Base-by-base conservation (phyloP, 1,140 invertebrate species). In the Sarcophaga peregrina region DNA sequence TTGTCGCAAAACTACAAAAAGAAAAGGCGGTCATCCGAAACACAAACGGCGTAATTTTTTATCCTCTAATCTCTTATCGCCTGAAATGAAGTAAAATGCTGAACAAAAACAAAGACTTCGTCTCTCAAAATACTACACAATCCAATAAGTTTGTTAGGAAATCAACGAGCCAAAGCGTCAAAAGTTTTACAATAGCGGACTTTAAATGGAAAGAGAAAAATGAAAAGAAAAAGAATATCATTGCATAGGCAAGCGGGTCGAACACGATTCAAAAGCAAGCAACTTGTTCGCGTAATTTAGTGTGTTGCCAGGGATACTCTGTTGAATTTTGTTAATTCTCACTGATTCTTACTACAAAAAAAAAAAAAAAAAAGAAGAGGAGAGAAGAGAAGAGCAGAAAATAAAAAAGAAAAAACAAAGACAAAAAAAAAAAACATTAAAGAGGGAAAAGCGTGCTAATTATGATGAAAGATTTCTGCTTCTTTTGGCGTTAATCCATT, bases 381-480 rank as follows among this genome's bases (percentile, higher is more conserved):
- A n/a, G n/a, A n/a, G n/a, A n/a, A n/a, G n/a, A n/a, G n/a, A n/a
- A n/a, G n/a, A n/a, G n/a, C n/a, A n/a, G n/a, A 25, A 72, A 25
- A 4, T 0, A 25, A 20, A 0, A 72, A 72, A 72, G 37, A 72
- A 6, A 25, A 20, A 25, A 5, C 17, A 9, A 17, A 25, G 3
- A 25, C 17, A 72, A 25, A 72, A 25, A 4, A 9, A 7, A 20
- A 6, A 72, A 76, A 76, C 45, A 76, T 37, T 37, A 37, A 37
- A 9, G 17, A 11, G 48, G 13, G 8, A 48, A 54, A 68, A 81
- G 80, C n/a, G 75, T 78, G 47, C 50, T 81, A 81, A 81, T 81
- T 81, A 81, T 72, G 80, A 81, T 81, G 37, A 81, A 81, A 81
- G 80, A 81, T 81, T 81, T 81, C 80, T 81, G 80, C 80, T 68